These are phyloP conservation scores for Leptopilina myrica DNA, from an alignment of 2,888 invertebrate species.

Conservation along the genomic window DNA sequence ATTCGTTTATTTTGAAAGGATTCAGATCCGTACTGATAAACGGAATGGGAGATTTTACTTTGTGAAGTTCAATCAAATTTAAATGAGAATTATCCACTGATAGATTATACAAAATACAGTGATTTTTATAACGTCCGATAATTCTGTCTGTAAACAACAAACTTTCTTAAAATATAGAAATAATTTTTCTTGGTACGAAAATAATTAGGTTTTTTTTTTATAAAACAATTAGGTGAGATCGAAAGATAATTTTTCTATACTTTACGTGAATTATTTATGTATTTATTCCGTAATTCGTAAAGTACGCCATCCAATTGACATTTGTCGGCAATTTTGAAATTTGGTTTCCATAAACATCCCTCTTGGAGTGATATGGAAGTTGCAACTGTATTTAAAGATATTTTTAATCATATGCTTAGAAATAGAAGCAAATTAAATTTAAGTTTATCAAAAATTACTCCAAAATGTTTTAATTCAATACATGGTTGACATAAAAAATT, in stretches of 20 bases:
- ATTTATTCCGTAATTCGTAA: slow-evolving; percentile 64
- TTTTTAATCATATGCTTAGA: too few species aligned
- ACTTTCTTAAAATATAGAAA: too few species aligned
- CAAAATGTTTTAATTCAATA: not conserved
- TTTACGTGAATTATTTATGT: slow-evolving; percentile 59
- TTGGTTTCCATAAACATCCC: slow-evolving; percentile 65
- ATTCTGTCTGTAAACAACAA: slow-evolving; percentile 59
- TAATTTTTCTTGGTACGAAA: not conserved
- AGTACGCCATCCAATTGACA: slow-evolving; percentile 58
- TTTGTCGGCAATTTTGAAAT: slow-evolving; percentile 64
- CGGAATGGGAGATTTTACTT: slow-evolving; percentile 61
- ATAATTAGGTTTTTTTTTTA: not conserved
- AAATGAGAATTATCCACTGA: slow-evolving; percentile 57
- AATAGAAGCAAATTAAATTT: too few species aligned
- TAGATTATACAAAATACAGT: slow-evolving; percentile 64
- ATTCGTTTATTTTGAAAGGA: slow-evolving; percentile 60
- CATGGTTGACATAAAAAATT: too few species aligned
- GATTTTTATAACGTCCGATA: slow-evolving; percentile 65
- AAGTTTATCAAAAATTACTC: too few species aligned
- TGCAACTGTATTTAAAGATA: slow-evolving; percentile 58
- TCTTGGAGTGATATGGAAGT: slow-evolving; percentile 60
- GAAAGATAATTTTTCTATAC: slow-evolving; percentile 33
- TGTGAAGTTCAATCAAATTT: slow-evolving; percentile 60
- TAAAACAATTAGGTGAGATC: not conserved
- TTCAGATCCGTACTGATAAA: slow-evolving; percentile 69